phyloP scores from a whole-genome alignment of 2,888 invertebrate genomes.

The Cenopis cana region DNA sequence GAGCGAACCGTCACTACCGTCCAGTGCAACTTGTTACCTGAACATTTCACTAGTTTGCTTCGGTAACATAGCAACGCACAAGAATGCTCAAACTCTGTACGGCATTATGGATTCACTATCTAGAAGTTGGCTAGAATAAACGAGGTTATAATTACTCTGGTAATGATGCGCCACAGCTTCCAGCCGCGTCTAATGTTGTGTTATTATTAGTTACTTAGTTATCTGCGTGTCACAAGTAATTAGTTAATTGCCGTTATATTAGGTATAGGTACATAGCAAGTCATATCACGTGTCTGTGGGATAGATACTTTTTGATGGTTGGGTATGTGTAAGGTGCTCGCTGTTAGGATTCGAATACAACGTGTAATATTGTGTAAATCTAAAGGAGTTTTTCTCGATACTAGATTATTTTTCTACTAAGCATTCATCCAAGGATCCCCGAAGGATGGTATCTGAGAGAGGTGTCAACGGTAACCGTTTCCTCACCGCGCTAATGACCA shows the following conservation, averaged over 20 bases:
- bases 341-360: too few relatives aligned
- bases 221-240: neutral
- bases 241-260: neutral
- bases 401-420: neutral
- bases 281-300: too few relatives aligned
- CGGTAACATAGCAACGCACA: too few relatives aligned
- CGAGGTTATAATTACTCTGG: slow-evolving; percentile 17
- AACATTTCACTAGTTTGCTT: neutral
- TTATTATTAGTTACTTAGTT: slow-evolving; percentile 15
- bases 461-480: slow-evolving; percentile 11
- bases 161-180: slow-evolving; percentile 5
- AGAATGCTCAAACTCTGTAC: neutral
- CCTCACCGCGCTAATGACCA: slow-evolving; percentile 23
- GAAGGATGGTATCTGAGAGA: neutral
- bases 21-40: too few relatives aligned
- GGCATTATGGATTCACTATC: neutral
- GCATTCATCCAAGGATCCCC: neutral
- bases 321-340: too few relatives aligned
- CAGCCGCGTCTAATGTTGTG: slow-evolving; percentile 16
- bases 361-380: too few relatives aligned
- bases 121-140: slow-evolving; percentile 5
- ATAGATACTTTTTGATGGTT: too few relatives aligned
- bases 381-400: too few relatives aligned
- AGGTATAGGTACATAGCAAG: neutral
- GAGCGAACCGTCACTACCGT: too few relatives aligned